Evolutionary conservation across 2,888 invertebrate genomes (phyloP), one percentile per base, ranked within the genome.

Genomic region (Pecten maximus): DNA sequence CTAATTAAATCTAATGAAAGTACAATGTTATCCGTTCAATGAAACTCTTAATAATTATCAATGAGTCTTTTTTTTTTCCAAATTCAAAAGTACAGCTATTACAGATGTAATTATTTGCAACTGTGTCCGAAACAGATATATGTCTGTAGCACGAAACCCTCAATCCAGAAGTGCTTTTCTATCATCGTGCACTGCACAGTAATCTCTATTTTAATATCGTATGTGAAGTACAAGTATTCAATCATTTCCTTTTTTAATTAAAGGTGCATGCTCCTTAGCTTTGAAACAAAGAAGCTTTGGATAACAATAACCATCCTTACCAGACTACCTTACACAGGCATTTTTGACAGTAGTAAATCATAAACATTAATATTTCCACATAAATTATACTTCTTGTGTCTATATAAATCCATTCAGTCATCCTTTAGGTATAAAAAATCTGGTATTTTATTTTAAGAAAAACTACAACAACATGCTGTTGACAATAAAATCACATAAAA

Each of bases 21-120:
- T 74, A 74, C 74, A 74, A 74, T 74, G 74, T 23, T 74, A 74
- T 74, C 74, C 16, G 35, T 74, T 74, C 74, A 74, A 74, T 74
- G 35, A 35, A 74, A 74, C 74, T 28, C 28, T 2, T 74, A 35
- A 74, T 74, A 35, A 74, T 74, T 74, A 35, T 74, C 74, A 10
- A 74, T 35, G 35, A 74, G 74, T 35, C 28, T 35, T 28, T 28
- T 35, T 74, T 74, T 74, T 74, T 74, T 35, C 35, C 23, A 12
- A 35, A 74, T 35, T 35, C 74, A 28, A 74, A 74, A 35, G 74
- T 74, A 74, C 74, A 74, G 74, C 23, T 35, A 35, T 74, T 6
- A 28, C 74, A 35, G 74, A 74, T 74, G 74, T 74, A 74, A 74
- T 74, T 74, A 74, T 74, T 74, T 74, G 74, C 6, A 35, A 15